Base-by-base conservation (phyloP, 2,113 vertebrate species). In the Chitala chitala region DNA sequence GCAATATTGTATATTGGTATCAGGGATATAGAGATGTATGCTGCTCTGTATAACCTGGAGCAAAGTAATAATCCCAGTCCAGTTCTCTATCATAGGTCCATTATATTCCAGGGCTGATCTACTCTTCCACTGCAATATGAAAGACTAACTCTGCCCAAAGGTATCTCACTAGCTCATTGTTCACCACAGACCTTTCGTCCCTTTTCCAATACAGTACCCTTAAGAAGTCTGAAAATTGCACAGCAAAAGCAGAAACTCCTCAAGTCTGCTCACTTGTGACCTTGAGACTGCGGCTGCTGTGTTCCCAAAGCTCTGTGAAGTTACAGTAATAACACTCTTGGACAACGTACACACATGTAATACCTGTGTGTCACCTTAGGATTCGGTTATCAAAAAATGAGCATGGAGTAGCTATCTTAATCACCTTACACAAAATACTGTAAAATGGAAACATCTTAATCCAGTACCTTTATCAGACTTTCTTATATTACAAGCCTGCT, bases 111-210 rank as follows among this genome's bases (percentile, higher is more conserved):
- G 22, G 77, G 42, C 22, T 48, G 76, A 75, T 63, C 58, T 75
- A n/a, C n/a, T n/a, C n/a, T 74, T 68, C 59, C 59, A 40, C 75
- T 69, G 69, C 38, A 74, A 79, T 73, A 69, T 61, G 71, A 85
- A 82, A 55, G 55, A 29, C 22, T 79, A 75, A 42, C 48, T 73
- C 71, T 70, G 82, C 79, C 83, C 64, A 71, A 78, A 84, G 78
- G 80, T 76, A 79, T 82, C 71, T 55, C 69, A 71, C 80, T 71
- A 73, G 55, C 75, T 76, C 61, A 75, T 79, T 80, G 76, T 69
- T 77, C 72, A 74, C 82, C 79, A 86, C 78, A 78, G 81, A 77
- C 80, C 75, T 82, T 84, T 81, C 17, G 78, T 73, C 24, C 61
- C 15, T 12, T 73, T 61, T 77, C 54, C 59, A 75, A 78, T 55